A percentile compares a stretch with the other conserved stretches of the same genome.
These are phyloP conservation scores for Heterotis niloticus DNA, from an alignment of 2,113 vertebrate genomes.

Conservation along the genomic window DNA sequence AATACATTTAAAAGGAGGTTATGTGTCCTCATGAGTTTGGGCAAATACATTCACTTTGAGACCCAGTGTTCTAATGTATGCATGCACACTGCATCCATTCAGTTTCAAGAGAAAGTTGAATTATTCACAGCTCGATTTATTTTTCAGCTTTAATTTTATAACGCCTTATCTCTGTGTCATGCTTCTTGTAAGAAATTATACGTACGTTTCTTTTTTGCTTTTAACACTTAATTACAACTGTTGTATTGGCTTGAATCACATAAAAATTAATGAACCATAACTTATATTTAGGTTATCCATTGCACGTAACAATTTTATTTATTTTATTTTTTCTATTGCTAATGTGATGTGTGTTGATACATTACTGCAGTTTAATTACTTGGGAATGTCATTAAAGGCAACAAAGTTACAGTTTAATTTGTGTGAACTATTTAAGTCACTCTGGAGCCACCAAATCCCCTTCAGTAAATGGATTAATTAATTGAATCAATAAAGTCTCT, in stretches of 20 bases:
- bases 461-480: conserved; percentile 71
- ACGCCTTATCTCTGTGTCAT: conserved; percentile 47
- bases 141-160: background rate
- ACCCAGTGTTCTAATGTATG: too few species aligned
- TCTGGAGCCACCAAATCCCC: conserved; percentile 56
- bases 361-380: conserved; percentile 69
- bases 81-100: background rate
- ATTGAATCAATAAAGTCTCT: conserved; percentile 70
- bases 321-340: conserved; percentile 55
- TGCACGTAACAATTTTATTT: conserved; percentile 52
- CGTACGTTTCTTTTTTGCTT: conserved; percentile 35
- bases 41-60: background rate
- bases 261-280: conserved; percentile 65
- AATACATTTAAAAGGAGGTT: background rate
- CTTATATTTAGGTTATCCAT: conserved; percentile 69
- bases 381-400: conserved; percentile 68
- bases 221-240: conserved; percentile 57
- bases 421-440: conserved; percentile 64
- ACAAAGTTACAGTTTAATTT: conserved; percentile 69
- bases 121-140: conserved; percentile 12
- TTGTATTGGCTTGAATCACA: conserved; percentile 59
- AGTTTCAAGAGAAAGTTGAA: background rate
- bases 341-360: conserved; percentile 62
- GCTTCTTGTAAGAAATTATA: conserved; percentile 44
- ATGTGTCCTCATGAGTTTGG: background rate